Percentiles rank a stretch among this genome's conserved stretches.
phyloP scores from a whole-genome alignment of 2,797 vertebrate genomes.

The Pyrocephalus nanus region DNA sequence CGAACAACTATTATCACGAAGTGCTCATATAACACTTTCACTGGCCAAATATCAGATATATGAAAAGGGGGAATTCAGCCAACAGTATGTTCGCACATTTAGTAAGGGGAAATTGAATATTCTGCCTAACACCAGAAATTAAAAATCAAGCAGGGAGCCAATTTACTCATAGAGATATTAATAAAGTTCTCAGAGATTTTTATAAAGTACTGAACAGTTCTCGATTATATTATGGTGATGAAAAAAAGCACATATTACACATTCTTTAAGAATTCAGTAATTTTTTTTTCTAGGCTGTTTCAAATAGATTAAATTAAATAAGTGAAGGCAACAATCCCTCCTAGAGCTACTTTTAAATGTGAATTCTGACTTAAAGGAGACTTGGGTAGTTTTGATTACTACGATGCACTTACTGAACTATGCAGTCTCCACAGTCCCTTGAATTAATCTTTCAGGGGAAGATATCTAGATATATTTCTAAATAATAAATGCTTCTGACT shows the following conservation, averaged over 20 bases:
- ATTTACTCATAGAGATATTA: slow-evolving; percentile 56
- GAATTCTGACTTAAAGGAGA: slow-evolving; percentile 32
- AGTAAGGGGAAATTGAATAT: slow-evolving; percentile 46
- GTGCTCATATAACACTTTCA: slow-evolving; percentile 53
- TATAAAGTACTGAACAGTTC: slow-evolving; percentile 36
- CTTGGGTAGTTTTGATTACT: slow-evolving; percentile 9
- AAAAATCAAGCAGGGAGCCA: slow-evolving; percentile 62
- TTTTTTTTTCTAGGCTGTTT: slow-evolving; percentile 10
- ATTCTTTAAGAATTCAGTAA: background rate
- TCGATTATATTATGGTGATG: slow-evolving; percentile 30
- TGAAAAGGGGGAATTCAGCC: slow-evolving; percentile 47
- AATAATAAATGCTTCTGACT: slow-evolving; percentile 6
- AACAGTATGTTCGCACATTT: slow-evolving; percentile 34
- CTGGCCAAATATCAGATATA: slow-evolving; percentile 50
- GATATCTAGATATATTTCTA: background rate
- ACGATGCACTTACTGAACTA: background rate
- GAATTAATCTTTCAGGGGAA: background rate
- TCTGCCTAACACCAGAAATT: slow-evolving; percentile 65
- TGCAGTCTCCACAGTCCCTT: background rate
- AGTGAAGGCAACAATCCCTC: background rate
- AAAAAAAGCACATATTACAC: background rate
- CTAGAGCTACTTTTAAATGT: slow-evolving; percentile 4
- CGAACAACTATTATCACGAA: slow-evolving; percentile 51
- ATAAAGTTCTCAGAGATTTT: slow-evolving; percentile 51
- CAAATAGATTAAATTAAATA: slow-evolving; percentile 44